A percentile compares a stretch with the other conserved stretches of the same genome.
These are phyloP conservation scores for Drosophila neotestacea DNA, from an alignment of 2,888 invertebrate species.

Conservation along the genomic window DNA sequence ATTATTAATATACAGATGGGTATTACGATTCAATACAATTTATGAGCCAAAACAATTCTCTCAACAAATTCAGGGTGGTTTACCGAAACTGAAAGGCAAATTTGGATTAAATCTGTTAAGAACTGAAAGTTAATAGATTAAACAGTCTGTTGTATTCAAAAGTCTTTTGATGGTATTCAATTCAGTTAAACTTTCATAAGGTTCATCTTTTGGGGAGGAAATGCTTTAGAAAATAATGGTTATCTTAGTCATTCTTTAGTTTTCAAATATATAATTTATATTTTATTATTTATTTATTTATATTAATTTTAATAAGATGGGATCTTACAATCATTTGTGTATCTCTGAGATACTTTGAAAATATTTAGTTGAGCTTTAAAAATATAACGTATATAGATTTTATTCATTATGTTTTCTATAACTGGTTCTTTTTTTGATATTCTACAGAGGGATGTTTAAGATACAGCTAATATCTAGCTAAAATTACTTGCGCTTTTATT, in stretches of 20 bases:
- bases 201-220: too few species aligned
- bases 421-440: too few species aligned
- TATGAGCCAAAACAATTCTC: conserved; percentile 11
- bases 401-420: too few species aligned
- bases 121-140: not conserved
- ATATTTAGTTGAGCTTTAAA: too few species aligned
- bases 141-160: not conserved
- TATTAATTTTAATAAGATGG: too few species aligned
- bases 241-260: too few species aligned
- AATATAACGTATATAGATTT: too few species aligned
- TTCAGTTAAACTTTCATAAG: not conserved
- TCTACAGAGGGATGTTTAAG: not conserved
- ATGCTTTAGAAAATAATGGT: too few species aligned
- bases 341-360: too few species aligned
- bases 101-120: not conserved
- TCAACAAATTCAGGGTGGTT: not conserved
- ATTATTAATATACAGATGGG: conserved; percentile 11
- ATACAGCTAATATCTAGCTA: conserved; percentile 3
- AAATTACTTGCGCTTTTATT: conserved; percentile 3
- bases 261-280: too few species aligned
- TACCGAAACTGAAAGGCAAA: not conserved
- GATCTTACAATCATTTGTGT: too few species aligned
- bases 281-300: too few species aligned
- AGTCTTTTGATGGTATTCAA: not conserved
- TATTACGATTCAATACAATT: conserved; percentile 3